These are phyloP conservation scores for Brachynemurus nebulosus DNA, from an alignment of 2,888 invertebrate genomes.

Conservation along the genomic window DNA sequence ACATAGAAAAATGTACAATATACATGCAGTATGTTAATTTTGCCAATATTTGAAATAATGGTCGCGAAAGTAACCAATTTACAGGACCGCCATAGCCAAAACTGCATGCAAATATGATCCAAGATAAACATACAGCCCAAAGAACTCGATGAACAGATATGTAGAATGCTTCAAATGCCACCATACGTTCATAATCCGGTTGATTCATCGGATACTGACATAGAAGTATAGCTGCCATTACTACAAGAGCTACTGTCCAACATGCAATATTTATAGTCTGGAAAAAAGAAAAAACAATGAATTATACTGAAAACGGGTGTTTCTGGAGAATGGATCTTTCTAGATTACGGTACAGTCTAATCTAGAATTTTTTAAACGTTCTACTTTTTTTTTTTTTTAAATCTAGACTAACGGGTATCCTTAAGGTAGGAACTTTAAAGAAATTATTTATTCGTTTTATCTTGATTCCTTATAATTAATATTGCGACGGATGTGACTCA, in stretches of 20 bases:
- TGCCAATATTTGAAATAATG: background rate
- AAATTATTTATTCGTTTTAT: no score
- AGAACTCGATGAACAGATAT: background rate
- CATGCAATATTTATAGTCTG: background rate
- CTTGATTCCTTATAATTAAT: no score
- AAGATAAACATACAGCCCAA: background rate
- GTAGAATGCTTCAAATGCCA: background rate
- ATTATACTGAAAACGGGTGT: no score
- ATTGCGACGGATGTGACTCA: no score
- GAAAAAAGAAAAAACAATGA: no score
- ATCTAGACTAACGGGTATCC: no score
- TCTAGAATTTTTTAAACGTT: no score
- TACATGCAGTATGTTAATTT: background rate
- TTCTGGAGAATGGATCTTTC: no score
- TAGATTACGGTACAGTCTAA: no score
- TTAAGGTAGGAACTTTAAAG: no score
- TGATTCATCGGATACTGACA: background rate
- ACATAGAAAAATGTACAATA: background rate
- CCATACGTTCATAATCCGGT: background rate
- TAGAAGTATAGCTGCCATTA: background rate
- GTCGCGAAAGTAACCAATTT: background rate
- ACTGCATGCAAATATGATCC: background rate
- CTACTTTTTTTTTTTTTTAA: no score
- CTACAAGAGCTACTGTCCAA: background rate
- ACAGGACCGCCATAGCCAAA: background rate